Base-by-base conservation (phyloP, 2,888 invertebrate species). In the Cosmia pyralina region DNA sequence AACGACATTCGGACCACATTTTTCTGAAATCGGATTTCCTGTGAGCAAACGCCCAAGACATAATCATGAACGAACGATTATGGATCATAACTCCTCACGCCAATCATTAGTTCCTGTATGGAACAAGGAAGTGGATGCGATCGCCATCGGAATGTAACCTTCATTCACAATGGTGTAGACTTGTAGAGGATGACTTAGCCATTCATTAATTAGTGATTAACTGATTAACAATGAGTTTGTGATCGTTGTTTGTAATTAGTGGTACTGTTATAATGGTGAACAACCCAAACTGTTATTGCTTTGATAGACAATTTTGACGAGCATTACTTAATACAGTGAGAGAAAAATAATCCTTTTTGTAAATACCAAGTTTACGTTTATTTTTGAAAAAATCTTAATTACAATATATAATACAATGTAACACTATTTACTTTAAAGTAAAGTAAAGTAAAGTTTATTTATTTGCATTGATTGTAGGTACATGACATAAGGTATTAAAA, bases 91-190 rank as follows among this genome's bases (percentile, higher is more conserved):
- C 22, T 67, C 48, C 58, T 34, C 71, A 73, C 50, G 46, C 19
- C 65, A 67, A 69, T 72, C 72, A 77, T 72, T 62, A 59, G 82
- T 84, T 84, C 77, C 83, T 81, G 75, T 76, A 78, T 75, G 79
- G 79, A 76, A 70, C 57, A 28, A 85, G 85, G 85, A 86, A 85
- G 57, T 72, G 82, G 75, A 83, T 75, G 69, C 50, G 71, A 60
- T 67, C 64, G 57, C 58, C 58, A 74, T 71, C 52, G 74, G 77
- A 50, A 62, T 70, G 79, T 75, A 62, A 75, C 81, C 84, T 83
- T 85, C 83, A 50, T 60, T 57, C 53, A 59, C 69, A 75, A 70
- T 77, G 75, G 75, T 74, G 68, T 50, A 57, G 50, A 28, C 28
- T 28, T 28, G 28, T 28, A 28, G 28, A 34, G 46, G 69, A 77